Percentiles rank a stretch among this genome's conserved stretches.
Conservation (phyloP, 2,797 vertebrate species). For the Synanceia verrucosa region DNA sequence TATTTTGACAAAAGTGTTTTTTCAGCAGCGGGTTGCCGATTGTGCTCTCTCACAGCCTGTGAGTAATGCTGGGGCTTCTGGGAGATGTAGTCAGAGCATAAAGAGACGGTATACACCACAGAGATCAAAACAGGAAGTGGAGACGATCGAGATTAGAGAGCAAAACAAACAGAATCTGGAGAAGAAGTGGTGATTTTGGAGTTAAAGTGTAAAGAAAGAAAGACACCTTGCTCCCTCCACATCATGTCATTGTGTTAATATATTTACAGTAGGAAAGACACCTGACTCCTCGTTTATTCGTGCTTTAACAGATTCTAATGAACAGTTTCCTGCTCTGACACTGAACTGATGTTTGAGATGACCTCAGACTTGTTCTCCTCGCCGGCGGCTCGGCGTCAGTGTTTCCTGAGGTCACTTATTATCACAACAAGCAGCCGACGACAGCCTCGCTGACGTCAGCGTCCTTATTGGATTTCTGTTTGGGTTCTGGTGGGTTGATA, state of each 20-base stretch:
- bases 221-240: background rate
- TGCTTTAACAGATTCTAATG: constrained; percentile 3
- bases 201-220: background rate
- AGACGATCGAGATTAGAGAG: too few relatives aligned
- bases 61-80: too few relatives aligned
- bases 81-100: too few relatives aligned
- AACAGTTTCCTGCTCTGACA: too few relatives aligned
- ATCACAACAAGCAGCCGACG: constrained; percentile 18
- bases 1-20: too few relatives aligned
- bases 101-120: too few relatives aligned
- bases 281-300: background rate
- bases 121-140: too few relatives aligned
- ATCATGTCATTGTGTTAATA: background rate
- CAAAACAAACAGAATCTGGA: too few relatives aligned
- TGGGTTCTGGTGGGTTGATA: constrained; percentile 32
- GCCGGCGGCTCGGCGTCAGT: constrained; percentile 5
- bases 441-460: constrained; percentile 48
- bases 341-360: too few relatives aligned
- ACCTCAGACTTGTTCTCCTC: background rate
- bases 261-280: background rate
- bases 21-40: too few relatives aligned
- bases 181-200: too few relatives aligned
- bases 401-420: constrained; percentile 32
- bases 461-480: constrained; percentile 43
- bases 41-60: too few relatives aligned